Evolutionary conservation across 1,140 invertebrate species (phyloP).

Genomic region (Brachystomella parvula): DNA sequence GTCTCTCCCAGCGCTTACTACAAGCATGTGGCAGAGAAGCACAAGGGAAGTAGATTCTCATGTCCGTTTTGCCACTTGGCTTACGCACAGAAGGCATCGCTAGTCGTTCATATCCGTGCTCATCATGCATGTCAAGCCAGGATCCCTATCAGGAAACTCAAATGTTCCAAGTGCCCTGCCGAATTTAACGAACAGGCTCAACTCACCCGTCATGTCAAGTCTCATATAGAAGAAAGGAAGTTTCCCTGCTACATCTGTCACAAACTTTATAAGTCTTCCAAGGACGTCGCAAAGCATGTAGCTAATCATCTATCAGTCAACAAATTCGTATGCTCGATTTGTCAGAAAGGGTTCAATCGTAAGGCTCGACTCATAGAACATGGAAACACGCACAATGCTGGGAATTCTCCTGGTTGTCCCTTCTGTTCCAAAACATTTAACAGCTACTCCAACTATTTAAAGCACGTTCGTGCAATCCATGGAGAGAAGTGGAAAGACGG

Average conservation of each 20-base stretch:
- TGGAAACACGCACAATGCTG: constrained; percentile 50
- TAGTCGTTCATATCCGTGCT: neutral
- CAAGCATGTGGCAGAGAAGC: constrained; percentile 22
- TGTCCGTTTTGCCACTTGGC: constrained; percentile 23
- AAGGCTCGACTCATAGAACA: constrained; percentile 42
- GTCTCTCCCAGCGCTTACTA: constrained; percentile 14
- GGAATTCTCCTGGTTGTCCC: constrained; percentile 49
- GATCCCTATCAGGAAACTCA: constrained; percentile 10
- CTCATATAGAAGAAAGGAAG: constrained; percentile 19
- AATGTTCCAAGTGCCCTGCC: constrained; percentile 26
- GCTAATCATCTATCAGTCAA: constrained; percentile 18
- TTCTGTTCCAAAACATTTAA: constrained; percentile 51
- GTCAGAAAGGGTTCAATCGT: constrained; percentile 22
- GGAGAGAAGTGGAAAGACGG: constrained; percentile 20
- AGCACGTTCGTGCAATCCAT: constrained; percentile 50
- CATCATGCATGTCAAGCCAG: neutral
- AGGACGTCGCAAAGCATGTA: constrained; percentile 21
- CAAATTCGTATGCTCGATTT: constrained; percentile 17
- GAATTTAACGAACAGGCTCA: constrained; percentile 24
- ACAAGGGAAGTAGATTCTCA: constrained; percentile 25
- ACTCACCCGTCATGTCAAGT: constrained; percentile 27
- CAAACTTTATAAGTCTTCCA: constrained; percentile 23
- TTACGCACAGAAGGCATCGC: constrained; percentile 30
- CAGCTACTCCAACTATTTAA: constrained; percentile 51
- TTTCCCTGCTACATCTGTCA: constrained; percentile 31